phyloP scores from a whole-genome alignment of 1,140 invertebrate species.

The Drosophila lacteicornis region DNA sequence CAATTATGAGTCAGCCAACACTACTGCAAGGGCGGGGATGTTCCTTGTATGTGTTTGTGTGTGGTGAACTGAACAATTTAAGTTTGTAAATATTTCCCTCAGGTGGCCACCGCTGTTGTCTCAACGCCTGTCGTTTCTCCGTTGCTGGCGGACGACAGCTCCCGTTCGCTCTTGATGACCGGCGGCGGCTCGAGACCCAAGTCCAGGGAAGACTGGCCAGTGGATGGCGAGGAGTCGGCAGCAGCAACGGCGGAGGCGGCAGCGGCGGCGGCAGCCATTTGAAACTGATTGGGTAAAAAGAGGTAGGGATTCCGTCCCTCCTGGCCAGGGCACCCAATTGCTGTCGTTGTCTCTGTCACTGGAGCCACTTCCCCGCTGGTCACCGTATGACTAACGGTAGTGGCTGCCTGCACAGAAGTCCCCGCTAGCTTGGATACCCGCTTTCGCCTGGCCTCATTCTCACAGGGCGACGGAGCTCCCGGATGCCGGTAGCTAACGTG shows the following conservation, averaged over 20 bases:
- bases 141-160: conserved; percentile 48
- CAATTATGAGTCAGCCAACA: conserved; percentile 2
- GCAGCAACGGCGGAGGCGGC: conserved; percentile 71
- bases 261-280: conserved; percentile 76
- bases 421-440: conserved; percentile 68
- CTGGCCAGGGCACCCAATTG: conserved; percentile 17
- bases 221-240: conserved; percentile 58
- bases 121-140: conserved; percentile 40
- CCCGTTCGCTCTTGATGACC: conserved; percentile 50
- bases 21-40: conserved; percentile 21
- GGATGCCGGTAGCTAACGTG: conserved; percentile 94
- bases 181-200: conserved; percentile 50
- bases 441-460: conserved; percentile 79
- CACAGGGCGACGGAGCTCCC: conserved; percentile 85
- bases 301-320: conserved; percentile 66
- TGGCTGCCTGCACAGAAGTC: conserved; percentile 18
- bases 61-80: conserved; percentile 35
- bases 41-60: conserved; percentile 28
- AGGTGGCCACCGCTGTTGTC: conserved; percentile 39
- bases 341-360: conserved; percentile 12
- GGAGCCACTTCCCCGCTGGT: conserved; percentile 52
- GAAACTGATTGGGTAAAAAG: conserved; percentile 84
- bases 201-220: conserved; percentile 43
- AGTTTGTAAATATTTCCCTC: conserved; percentile 20
- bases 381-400: conserved; percentile 47